Evolutionary conservation across 2,888 invertebrate genomes (phyloP).

Genomic region (Dorcus hopei): DNA sequence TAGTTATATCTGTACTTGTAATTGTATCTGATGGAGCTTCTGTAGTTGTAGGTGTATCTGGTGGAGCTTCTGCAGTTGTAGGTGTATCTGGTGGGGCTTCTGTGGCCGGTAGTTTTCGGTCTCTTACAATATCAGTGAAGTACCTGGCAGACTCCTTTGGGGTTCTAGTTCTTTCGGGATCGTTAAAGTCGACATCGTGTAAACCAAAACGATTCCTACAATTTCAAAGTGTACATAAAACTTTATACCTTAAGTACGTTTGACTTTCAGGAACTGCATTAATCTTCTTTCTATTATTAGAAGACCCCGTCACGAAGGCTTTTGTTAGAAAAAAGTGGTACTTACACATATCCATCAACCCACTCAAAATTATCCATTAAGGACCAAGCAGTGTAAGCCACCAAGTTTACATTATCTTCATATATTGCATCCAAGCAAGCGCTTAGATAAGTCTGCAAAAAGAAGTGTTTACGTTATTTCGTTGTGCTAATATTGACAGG

Average conservation of each 20-base stretch:
- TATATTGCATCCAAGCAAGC: constrained; percentile 49
- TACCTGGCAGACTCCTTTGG: constrained; percentile 59
- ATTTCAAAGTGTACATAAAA: background rate
- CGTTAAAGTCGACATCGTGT: constrained; percentile 61
- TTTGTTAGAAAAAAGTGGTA: background rate
- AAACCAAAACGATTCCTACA: constrained; percentile 56
- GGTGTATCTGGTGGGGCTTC: background rate
- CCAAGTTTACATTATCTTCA: constrained; percentile 55
- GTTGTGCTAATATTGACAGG: background rate
- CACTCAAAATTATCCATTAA: constrained; percentile 77
- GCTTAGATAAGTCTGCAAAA: constrained; percentile 40
- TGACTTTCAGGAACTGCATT: too few species aligned
- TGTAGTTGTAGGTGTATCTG: too few species aligned
- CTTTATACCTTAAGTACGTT: too few species aligned
- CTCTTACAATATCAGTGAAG: constrained; percentile 52
- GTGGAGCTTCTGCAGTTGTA: too few species aligned
- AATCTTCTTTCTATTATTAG: too few species aligned
- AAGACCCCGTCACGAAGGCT: background rate
- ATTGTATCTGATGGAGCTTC: too few species aligned
- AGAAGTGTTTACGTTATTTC: background rate
- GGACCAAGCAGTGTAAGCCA: constrained; percentile 71
- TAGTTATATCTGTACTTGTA: too few species aligned
- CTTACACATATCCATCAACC: constrained; percentile 67
- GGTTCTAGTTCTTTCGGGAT: constrained; percentile 51
- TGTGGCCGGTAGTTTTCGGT: constrained; percentile 27